These are phyloP conservation scores for Ornithoptera priamus DNA, from an alignment of 2,888 invertebrate species.

Conservation along the genomic window DNA sequence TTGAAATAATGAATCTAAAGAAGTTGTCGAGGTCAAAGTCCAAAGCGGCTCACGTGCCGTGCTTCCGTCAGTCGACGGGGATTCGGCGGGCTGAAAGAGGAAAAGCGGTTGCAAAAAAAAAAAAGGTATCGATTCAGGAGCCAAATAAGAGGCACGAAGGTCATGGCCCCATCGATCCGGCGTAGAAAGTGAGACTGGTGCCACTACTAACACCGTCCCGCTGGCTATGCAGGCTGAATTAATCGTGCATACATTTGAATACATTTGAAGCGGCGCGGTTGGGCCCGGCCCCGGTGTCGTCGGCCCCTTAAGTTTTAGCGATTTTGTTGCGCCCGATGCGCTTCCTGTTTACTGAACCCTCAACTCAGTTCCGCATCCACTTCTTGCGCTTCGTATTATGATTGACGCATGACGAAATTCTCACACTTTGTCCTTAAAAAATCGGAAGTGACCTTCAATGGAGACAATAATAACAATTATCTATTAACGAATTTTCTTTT, in stretches of 20 bases:
- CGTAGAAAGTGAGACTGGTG: slow-evolving; percentile 79
- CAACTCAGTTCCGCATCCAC: not conserved
- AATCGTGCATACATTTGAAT: slow-evolving; percentile 82
- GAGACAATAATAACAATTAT: too few species aligned
- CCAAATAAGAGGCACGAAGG: slow-evolving; percentile 76
- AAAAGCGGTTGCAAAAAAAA: slow-evolving; percentile 16
- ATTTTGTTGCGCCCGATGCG: slow-evolving; percentile 58
- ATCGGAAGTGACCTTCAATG: too few species aligned
- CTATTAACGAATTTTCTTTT: too few species aligned
- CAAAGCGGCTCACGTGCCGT: not conserved
- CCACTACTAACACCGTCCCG: slow-evolving; percentile 80
- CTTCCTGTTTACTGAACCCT: not conserved
- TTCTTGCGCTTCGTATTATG: too few species aligned
- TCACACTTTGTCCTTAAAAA: too few species aligned
- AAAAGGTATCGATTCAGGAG: slow-evolving; percentile 67
- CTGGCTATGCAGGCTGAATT: slow-evolving; percentile 80
- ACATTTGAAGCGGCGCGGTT: slow-evolving; percentile 68
- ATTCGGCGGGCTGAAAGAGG: slow-evolving; percentile 16
- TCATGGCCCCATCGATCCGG: slow-evolving; percentile 79
- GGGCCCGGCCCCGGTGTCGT: slow-evolving; percentile 57
- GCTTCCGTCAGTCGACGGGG: not conserved
- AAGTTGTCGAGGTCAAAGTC: not conserved
- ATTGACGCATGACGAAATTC: too few species aligned
- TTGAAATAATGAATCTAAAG: not conserved
- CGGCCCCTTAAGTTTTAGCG: slow-evolving; percentile 77